These are phyloP conservation scores for Tenthredo scrophulariae DNA, from an alignment of 2,888 invertebrate genomes.

Conservation along the genomic window DNA sequence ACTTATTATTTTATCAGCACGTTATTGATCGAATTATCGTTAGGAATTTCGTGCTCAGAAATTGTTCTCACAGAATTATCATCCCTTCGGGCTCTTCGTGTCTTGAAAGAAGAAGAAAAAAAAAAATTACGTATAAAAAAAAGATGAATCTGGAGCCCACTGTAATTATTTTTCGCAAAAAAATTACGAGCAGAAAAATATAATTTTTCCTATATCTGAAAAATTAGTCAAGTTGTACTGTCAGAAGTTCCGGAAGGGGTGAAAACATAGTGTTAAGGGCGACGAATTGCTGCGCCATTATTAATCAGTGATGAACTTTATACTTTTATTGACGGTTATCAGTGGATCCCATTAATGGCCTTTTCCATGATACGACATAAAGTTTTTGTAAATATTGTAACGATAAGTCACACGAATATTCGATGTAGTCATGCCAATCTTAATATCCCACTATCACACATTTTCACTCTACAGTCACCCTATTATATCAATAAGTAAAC, in stretches of 20 bases:
- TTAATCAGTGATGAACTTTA: conserved; percentile 24
- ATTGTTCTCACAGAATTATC: background rate
- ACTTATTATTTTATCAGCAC: background rate
- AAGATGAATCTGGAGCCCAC: too few species aligned
- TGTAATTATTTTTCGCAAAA: background rate
- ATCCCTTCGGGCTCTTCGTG: background rate
- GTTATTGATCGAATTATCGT: background rate
- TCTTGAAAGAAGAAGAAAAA: background rate
- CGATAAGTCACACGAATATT: conserved; percentile 5
- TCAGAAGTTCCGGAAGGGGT: background rate
- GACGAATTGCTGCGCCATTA: background rate
- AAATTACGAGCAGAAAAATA: background rate
- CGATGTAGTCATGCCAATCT: background rate
- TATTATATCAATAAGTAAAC: background rate
- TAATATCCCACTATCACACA: conserved; percentile 16
- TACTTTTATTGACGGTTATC: conserved; percentile 18
- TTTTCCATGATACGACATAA: background rate
- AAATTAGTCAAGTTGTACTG: background rate
- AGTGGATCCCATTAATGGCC: conserved; percentile 8
- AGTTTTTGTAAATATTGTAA: conserved; percentile 28
- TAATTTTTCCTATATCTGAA: background rate
- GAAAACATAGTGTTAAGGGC: background rate
- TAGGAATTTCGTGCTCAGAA: background rate
- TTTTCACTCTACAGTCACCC: background rate
- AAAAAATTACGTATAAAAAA: background rate